Conservation (phyloP, 2,113 vertebrate genomes). For the Thermophis baileyi region DNA sequence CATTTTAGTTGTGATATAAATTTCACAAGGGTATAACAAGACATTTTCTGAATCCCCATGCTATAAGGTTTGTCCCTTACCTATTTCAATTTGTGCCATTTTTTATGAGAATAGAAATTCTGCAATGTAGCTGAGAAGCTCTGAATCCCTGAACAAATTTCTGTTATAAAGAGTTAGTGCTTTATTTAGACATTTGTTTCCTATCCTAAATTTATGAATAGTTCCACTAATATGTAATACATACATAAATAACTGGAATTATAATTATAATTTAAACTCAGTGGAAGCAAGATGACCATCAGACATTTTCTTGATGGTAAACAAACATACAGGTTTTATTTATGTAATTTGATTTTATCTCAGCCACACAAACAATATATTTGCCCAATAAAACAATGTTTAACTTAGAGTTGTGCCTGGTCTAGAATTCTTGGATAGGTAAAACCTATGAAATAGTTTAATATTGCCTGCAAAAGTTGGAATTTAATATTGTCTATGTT, state of each 20-base stretch:
- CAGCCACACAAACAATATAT: neutral
- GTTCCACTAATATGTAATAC: constrained; percentile 12
- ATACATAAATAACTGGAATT: constrained; percentile 5
- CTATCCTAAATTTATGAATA: constrained; percentile 25
- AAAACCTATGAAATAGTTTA: neutral
- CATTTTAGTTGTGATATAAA: neutral
- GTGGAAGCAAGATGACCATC: constrained; percentile 29
- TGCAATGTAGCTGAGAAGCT: constrained; percentile 23
- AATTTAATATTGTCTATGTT: neutral
- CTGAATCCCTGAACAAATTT: constrained; percentile 37
- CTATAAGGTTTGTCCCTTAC: neutral
- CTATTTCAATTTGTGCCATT: constrained; percentile 8
- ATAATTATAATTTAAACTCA: constrained; percentile 31
- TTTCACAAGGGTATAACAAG: neutral
- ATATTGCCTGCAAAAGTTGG: neutral
- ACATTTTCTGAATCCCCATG: neutral
- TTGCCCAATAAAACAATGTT: neutral
- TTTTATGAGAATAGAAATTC: constrained; percentile 21
- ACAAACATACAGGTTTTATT: neutral
- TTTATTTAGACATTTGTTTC: constrained; percentile 34
- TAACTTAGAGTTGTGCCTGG: neutral
- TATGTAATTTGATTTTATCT: neutral
- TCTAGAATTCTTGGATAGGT: neutral
- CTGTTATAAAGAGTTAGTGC: constrained; percentile 15
- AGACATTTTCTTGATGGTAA: constrained; percentile 6